A percentile compares a stretch with the other conserved stretches of the same genome.
Conservation (phyloP, 2,797 vertebrate genomes). For the Bradypus variegatus region DNA sequence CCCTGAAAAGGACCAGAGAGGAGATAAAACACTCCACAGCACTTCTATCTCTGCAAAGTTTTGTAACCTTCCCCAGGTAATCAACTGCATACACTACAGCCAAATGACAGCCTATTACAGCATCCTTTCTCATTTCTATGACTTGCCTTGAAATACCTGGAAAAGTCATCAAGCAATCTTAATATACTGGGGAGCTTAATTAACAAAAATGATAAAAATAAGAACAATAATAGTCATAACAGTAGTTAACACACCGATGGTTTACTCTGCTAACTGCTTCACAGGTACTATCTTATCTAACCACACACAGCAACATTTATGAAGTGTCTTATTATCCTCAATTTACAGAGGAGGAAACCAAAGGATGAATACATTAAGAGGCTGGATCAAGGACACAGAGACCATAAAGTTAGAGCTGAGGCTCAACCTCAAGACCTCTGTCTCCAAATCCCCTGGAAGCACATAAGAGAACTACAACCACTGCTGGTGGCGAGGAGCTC, state of each 20-base stretch:
- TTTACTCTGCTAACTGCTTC: not conserved
- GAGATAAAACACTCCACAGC: not conserved
- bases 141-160: not conserved
- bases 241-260: not conserved
- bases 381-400: not conserved
- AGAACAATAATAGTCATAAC: not conserved
- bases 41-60: not conserved
- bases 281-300: not conserved
- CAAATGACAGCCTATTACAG: not conserved
- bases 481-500: not conserved
- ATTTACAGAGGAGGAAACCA: conserved; percentile 32
- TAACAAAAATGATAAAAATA: not conserved
- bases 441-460: not conserved
- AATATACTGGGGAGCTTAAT: not conserved
- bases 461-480: too few relatives aligned
- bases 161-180: not conserved
- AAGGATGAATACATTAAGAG: not conserved
- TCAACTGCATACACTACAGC: not conserved
- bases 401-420: conserved; percentile 1
- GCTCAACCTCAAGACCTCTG: conserved; percentile 2
- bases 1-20: not conserved
- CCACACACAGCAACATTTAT: not conserved
- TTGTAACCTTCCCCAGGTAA: not conserved
- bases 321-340: not conserved
- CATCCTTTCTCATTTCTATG: not conserved